Evolutionary conservation across 2,888 invertebrate species (phyloP).

Genomic region (Apeira syringaria): DNA sequence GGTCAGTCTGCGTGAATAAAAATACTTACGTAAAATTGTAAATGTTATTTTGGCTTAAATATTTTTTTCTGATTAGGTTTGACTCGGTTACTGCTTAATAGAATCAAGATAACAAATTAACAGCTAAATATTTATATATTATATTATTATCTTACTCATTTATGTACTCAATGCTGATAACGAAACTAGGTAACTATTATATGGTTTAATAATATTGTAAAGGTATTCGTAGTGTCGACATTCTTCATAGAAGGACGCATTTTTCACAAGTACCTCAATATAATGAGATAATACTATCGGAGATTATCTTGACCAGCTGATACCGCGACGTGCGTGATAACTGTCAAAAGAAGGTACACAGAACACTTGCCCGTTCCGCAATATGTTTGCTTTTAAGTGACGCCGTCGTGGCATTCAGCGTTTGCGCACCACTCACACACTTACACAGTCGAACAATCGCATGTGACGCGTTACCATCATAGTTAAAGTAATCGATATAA

Average conservation of each 20-base stretch:
- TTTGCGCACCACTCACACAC: slow-evolving; percentile 19
- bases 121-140: no score
- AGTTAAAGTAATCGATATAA: no score
- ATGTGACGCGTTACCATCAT: slow-evolving; percentile 2
- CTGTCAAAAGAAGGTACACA: slow-evolving; percentile 25
- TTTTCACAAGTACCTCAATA: slow-evolving; percentile 16
- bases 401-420: slow-evolving; percentile 18
- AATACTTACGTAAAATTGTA: no score
- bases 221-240: neutral
- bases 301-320: slow-evolving; percentile 57
- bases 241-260: slow-evolving; percentile 10
- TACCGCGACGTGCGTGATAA: slow-evolving; percentile 45
- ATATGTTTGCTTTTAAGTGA: slow-evolving; percentile 46
- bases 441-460: slow-evolving; percentile 15
- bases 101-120: no score
- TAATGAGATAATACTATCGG: slow-evolving; percentile 38
- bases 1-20: no score
- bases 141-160: no score
- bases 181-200: no score
- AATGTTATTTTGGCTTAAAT: no score
- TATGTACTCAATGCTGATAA: no score
- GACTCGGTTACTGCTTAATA: no score
- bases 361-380: slow-evolving; percentile 30
- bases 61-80: no score
- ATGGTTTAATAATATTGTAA: neutral